phyloP scores from a whole-genome alignment of 2,797 vertebrate genomes.

The Bradypodion pumilum region DNA sequence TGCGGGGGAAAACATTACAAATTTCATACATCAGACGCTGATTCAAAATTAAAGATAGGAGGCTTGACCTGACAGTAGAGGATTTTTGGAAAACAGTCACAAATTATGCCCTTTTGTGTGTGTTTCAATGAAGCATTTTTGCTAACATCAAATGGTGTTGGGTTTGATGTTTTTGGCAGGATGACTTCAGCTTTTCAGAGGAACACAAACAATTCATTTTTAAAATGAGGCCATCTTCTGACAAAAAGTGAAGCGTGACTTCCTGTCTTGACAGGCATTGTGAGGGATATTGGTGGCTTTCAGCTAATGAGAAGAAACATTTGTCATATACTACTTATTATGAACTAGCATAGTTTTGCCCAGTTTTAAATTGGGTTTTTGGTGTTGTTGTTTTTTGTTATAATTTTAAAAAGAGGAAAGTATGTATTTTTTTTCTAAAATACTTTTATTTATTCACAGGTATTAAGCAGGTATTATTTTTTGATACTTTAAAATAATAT shows the following conservation, averaged over 20 bases:
- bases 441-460: too few relatives aligned
- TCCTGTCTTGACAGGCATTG: neutral
- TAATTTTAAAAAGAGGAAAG: too few relatives aligned
- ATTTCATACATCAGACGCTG: neutral
- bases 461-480: too few relatives aligned
- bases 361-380: too few relatives aligned
- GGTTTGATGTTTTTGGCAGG: neutral
- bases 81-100: neutral
- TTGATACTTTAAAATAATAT: too few relatives aligned
- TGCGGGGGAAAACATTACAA: neutral
- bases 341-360: too few relatives aligned
- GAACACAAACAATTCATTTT: neutral
- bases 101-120: neutral
- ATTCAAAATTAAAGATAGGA: neutral
- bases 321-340: neutral
- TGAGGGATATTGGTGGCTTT: neutral
- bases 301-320: conserved; percentile 4
- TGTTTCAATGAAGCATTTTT: neutral
- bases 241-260: neutral
- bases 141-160: neutral
- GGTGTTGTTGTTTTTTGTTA: too few relatives aligned
- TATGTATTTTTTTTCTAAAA: too few relatives aligned
- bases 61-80: neutral
- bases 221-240: neutral
- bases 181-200: neutral